phyloP scores from a whole-genome alignment of 2,113 vertebrate species.

The Chamaea fasciata region DNA sequence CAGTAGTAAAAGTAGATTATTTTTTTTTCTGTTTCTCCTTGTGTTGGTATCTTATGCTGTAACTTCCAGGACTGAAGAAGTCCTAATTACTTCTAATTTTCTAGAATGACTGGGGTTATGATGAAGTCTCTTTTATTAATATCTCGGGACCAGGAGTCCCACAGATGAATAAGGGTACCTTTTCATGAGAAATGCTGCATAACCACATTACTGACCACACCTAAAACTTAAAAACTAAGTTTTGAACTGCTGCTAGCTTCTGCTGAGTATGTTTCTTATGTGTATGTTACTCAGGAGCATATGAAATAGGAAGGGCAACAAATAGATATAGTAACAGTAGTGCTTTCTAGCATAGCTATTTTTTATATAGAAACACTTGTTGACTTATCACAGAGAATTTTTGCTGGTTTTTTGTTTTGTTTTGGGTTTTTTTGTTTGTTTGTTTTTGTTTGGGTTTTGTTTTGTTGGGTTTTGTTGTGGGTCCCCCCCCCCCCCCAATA shows the following conservation, averaged over 20 bases:
- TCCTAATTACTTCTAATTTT: background rate
- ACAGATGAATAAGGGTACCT: background rate
- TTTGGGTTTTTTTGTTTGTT: too few relatives aligned
- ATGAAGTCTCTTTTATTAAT: background rate
- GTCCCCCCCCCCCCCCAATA: too few relatives aligned
- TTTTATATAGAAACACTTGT: background rate
- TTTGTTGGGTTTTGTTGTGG: too few relatives aligned
- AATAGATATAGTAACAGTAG: background rate
- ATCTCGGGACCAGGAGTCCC: background rate
- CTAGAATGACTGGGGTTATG: background rate
- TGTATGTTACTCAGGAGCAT: background rate
- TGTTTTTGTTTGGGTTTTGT: background rate
- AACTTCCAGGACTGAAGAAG: background rate
- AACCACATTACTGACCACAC: background rate
- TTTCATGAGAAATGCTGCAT: background rate
- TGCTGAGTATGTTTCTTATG: background rate
- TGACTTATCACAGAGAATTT: background rate
- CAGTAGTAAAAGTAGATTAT: background rate
- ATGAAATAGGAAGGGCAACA: background rate
- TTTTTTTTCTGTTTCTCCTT: background rate
- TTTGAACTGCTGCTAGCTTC: background rate
- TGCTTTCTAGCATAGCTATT: background rate
- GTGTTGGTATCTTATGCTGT: rapidly evolving
- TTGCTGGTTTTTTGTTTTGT: too few relatives aligned
- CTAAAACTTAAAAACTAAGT: background rate